Evolutionary conservation across 2,113 vertebrate genomes (phyloP).

Genomic region (Cyanoramphus novaezelandiae): DNA sequence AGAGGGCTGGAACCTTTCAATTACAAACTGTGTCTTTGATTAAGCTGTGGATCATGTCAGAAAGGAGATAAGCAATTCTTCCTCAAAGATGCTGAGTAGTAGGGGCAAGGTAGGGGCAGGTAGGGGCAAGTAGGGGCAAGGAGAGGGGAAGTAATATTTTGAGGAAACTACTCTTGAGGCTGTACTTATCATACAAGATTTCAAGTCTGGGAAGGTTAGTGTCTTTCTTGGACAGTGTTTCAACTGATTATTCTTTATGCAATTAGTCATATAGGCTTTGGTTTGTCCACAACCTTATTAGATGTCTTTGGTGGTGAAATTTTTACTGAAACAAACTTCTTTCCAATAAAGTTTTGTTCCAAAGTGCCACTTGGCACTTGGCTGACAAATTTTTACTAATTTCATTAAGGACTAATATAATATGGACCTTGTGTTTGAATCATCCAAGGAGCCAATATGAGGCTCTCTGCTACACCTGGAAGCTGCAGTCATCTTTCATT

Average conservation of each 20-base stretch:
- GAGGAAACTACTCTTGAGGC: background rate
- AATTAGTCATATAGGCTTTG: background rate
- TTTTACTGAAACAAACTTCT: background rate
- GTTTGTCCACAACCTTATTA: background rate
- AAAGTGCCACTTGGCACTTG: accelerated
- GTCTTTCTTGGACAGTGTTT: background rate
- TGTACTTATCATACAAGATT: background rate
- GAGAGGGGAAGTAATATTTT: background rate
- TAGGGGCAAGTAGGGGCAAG: background rate
- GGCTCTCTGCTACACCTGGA: background rate
- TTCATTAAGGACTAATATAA: background rate
- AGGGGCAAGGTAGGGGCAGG: background rate
- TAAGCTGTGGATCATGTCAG: background rate
- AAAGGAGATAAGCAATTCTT: background rate
- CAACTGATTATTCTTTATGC: background rate
- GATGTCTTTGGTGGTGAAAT: background rate
- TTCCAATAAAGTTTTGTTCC: background rate
- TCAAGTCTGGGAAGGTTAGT: background rate
- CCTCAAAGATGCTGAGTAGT: background rate
- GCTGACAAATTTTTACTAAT: background rate
- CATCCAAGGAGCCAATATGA: background rate
- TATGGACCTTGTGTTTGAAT: background rate
- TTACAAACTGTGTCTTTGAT: background rate
- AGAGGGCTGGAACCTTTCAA: background rate
- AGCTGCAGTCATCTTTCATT: background rate